Evolutionary conservation across 2,797 vertebrate species (phyloP), one percentile per base, ranked within the genome.

Genomic region (Xenops minutus): DNA sequence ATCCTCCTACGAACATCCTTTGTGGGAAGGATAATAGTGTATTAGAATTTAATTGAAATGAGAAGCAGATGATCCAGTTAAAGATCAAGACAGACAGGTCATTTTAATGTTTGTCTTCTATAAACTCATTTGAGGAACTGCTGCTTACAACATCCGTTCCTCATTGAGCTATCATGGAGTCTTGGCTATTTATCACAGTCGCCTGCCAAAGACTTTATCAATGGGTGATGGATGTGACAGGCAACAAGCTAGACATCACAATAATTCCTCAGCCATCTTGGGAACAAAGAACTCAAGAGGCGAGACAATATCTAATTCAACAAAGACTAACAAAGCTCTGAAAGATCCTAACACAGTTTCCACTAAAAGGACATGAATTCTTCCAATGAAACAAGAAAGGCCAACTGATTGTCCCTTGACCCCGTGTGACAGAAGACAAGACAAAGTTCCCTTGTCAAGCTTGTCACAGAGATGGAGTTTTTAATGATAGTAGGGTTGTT

Each of bases 371-470:
- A 94, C 89, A 95, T 36, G 52, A 82, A 92, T 94, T 79, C 63
- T 84, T 79, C 69, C 66, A 76, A 24, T 44, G 62, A 90, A 95
- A 88, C 44, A 75, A 92, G 48, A 48, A 73, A 84, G 56, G n/a
- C 44, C 61, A 74, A 94, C 75, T 77, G 74, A 59, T 92, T 96
- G 55, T 94, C 71, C 73, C 67, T 88, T 94, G 89, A 96, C 83
- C 92, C 34, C 10, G 1, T 88, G 88, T 86, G 73, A 93, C 44
- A 82, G 82, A 86, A 88, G 63, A 84, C 41, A 79, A 91, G 67
- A 94, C 89, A 92, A 88, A 93, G 41, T 94, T 94, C 56, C 44
- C 48, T 82, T 96, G 93, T 92, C 83, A 86, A 89, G 80, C 69
- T 81, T 91, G 85, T 90, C 85, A 73, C 39, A 39, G 61, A 92